These are phyloP conservation scores for Coelopa frigida DNA, from an alignment of 1,140 invertebrate species.

Conservation along the genomic window DNA sequence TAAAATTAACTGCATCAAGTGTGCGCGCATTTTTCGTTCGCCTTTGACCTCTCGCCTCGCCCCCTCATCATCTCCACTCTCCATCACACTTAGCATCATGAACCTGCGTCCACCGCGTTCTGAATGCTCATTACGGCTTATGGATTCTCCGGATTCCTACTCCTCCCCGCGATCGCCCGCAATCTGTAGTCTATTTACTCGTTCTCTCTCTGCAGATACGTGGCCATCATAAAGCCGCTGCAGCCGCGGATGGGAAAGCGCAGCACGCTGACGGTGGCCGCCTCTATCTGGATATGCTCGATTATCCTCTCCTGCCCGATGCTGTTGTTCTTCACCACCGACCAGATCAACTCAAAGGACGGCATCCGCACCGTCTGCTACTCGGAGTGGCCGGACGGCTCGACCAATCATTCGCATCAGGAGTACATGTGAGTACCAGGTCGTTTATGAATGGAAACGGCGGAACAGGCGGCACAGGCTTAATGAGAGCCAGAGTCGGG, in stretches of 20 bases:
- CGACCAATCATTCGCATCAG: slow-evolving; percentile 57
- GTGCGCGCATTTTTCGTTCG: no score
- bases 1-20: no score
- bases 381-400: slow-evolving; percentile 73
- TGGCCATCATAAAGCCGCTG: slow-evolving; percentile 87
- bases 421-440: slow-evolving; percentile 71
- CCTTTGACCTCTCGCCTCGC: no score
- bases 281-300: slow-evolving; percentile 70
- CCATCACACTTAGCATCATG: no score
- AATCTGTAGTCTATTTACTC: slow-evolving; percentile 11
- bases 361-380: slow-evolving; percentile 68
- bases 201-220: slow-evolving; percentile 57
- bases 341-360: slow-evolving; percentile 49
- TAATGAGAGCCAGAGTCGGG: no score
- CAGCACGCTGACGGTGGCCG: slow-evolving; percentile 72
- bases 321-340: slow-evolving; percentile 73
- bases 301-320: slow-evolving; percentile 73
- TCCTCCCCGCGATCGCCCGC: neutral
- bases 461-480: no score
- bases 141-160: no score
- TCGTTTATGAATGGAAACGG: neutral
- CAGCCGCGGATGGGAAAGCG: slow-evolving; percentile 73
- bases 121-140: no score
- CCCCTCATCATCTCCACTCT: no score
- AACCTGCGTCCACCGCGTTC: no score